Percentiles rank a stretch among this genome's conserved stretches.
phyloP scores from a whole-genome alignment of 2,113 vertebrate genomes.

The Gavia stellata region DNA sequence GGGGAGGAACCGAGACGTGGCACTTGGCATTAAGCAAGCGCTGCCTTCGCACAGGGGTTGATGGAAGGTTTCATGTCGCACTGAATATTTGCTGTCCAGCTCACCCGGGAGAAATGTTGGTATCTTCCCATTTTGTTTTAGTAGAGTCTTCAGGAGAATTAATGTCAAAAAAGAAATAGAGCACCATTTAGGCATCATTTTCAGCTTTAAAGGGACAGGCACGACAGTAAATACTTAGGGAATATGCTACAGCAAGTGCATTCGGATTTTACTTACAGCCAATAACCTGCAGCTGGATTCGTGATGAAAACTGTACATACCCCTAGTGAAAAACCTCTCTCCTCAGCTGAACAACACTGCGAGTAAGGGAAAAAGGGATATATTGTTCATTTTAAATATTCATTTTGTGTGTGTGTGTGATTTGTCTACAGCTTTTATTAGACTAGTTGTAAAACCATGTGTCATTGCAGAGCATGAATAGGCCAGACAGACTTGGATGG shows the following conservation, averaged over 20 bases:
- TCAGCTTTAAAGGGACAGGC: conserved; percentile 37
- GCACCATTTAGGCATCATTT: background rate
- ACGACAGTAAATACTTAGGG: background rate
- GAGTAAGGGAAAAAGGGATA: background rate
- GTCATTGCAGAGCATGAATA: background rate
- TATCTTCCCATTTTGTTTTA: conserved; percentile 25
- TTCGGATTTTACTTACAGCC: background rate
- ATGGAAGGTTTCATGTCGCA: background rate
- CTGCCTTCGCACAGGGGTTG: background rate
- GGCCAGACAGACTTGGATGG: background rate
- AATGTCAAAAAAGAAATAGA: conserved; percentile 24
- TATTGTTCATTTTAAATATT: background rate
- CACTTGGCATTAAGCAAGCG: background rate
- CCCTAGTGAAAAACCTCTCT: background rate
- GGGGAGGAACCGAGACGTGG: background rate
- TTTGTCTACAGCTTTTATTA: background rate
- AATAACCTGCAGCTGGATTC: background rate
- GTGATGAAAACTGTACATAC: background rate
- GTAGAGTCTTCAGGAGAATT: conserved; percentile 31
- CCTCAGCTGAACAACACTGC: background rate
- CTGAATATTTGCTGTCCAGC: background rate
- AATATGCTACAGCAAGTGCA: background rate
- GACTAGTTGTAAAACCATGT: background rate
- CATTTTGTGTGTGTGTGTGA: background rate
- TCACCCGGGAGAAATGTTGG: background rate